Evolutionary conservation across 1,140 invertebrate genomes (phyloP).

Genomic region (Gonatopus flavifemur): DNA sequence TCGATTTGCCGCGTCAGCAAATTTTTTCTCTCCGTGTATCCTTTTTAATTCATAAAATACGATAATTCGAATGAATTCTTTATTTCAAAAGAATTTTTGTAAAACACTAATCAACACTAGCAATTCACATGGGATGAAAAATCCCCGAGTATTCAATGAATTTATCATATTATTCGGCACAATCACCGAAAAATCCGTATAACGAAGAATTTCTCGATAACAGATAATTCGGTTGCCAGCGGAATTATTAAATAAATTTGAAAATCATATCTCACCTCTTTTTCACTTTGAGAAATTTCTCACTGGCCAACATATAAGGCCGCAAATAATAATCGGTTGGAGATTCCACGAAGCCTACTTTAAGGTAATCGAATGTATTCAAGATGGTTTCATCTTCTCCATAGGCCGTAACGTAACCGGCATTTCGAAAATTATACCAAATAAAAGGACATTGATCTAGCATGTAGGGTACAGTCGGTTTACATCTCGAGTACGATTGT

Average conservation of each 20-base stretch:
- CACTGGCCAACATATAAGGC: conserved; percentile 71
- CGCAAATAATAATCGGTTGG: conserved; percentile 83
- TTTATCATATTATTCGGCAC: too few species aligned
- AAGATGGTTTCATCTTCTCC: conserved; percentile 77
- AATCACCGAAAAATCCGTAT: too few species aligned
- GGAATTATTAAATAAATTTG: neutral
- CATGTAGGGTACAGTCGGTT: conserved; percentile 51
- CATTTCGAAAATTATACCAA: conserved; percentile 74
- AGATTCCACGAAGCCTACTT: conserved; percentile 73
- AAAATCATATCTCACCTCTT: conserved; percentile 29
- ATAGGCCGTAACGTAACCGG: conserved; percentile 76
- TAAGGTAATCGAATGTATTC: conserved; percentile 80
- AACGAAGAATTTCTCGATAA: too few species aligned
- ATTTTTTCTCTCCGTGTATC: too few species aligned
- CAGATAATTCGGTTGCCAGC: too few species aligned
- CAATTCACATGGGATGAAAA: too few species aligned
- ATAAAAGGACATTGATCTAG: conserved; percentile 73
- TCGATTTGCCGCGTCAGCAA: too few species aligned
- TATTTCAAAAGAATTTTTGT: too few species aligned
- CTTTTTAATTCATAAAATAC: too few species aligned
- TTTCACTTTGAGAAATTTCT: conserved; percentile 62
- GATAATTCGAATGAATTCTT: too few species aligned
- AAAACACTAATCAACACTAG: too few species aligned
- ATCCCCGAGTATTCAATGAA: too few species aligned
- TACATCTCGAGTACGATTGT: conserved; percentile 57